Evolutionary conservation across 2,888 invertebrate species (phyloP), one percentile per base, ranked within the genome.

Genomic region (Apeira syringaria): DNA sequence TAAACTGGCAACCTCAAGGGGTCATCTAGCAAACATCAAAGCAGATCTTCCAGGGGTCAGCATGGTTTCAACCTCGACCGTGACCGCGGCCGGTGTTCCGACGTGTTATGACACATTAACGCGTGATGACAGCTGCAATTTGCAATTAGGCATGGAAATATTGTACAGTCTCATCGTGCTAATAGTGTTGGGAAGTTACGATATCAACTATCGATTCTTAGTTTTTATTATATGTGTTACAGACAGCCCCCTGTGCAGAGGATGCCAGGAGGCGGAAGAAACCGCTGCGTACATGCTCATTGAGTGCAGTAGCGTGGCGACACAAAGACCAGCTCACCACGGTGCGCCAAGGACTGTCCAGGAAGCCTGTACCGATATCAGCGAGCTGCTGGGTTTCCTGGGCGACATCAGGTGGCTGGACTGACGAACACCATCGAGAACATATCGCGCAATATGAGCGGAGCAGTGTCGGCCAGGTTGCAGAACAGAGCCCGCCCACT

Each of bases 121-220:
- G 78, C 73, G 67, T 44, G 80, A 79, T 87, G 85, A 83, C 86
- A 86, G 82, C 68, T 70, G 73, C 81, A 84, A 88, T 88, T 89
- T 88, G 69, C 86, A 87, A 88, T 89, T 88, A 86, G 85, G 72
- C 72, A 89, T 82, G 88, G 88, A 80, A 80, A 85, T 83, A 80
- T 74, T 66, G 71, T 10, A 56, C 58, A 52, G 61, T 66, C 70
- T 64, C 48, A 61, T 64, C 62, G 63, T 59, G 61, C 64, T 53
- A 37, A 27, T 71, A 72, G 71, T 34, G 74, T 59, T 57, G 70
- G 36, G 47, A 43, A 10, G 27, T 6, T 7, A 9, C 5, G 2
- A 9, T 33, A 29, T 50, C 45, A 45, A 43, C n/a, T n/a, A n/a
- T n/a, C n/a, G n/a, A n/a, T n/a, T n/a, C n/a, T n/a, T n/a, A n/a